Evolutionary conservation across 2,797 vertebrate genomes (phyloP).

Genomic region (Aulostomus chinensis): DNA sequence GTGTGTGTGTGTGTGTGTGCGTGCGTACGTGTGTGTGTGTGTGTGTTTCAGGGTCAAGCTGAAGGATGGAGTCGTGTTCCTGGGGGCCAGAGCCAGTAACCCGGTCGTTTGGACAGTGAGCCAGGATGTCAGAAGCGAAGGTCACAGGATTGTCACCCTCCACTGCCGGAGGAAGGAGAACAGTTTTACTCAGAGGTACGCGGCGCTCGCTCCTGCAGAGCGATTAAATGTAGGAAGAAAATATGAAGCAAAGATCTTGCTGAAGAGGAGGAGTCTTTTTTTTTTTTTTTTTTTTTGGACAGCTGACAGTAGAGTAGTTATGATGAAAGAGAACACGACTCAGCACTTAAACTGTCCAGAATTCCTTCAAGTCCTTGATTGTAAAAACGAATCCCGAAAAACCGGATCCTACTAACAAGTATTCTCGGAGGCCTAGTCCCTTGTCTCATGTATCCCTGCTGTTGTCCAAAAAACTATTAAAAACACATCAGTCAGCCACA

Average conservation of each 20-base stretch:
- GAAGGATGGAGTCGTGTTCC: constrained; percentile 90
- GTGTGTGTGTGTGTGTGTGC: constrained; percentile 13
- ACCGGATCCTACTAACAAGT: neutral
- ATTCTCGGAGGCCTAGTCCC: neutral
- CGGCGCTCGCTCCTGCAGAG: neutral
- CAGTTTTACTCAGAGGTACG: constrained; percentile 84
- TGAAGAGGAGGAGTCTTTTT: too few relatives aligned
- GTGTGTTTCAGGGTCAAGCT: constrained; percentile 86
- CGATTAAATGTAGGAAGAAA: constrained; percentile 25
- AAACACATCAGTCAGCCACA: neutral
- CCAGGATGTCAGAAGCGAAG: constrained; percentile 89
- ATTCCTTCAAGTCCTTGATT: neutral
- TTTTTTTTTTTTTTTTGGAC: constrained; percentile 34
- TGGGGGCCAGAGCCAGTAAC: constrained; percentile 84
- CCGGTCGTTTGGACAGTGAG: constrained; percentile 87
- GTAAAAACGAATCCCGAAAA: too few relatives aligned
- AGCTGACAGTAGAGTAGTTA: constrained; percentile 33
- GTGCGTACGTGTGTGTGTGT: constrained; percentile 8
- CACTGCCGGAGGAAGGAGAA: constrained; percentile 87
- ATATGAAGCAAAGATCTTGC: constrained; percentile 24
- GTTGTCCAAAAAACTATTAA: constrained; percentile 1
- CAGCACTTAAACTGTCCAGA: constrained; percentile 25
- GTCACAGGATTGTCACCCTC: constrained; percentile 86
- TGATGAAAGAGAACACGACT: constrained; percentile 34
- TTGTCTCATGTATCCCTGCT: neutral